phyloP scores from a whole-genome alignment of 2,797 vertebrate species.

The Jordanella pulchra region DNA sequence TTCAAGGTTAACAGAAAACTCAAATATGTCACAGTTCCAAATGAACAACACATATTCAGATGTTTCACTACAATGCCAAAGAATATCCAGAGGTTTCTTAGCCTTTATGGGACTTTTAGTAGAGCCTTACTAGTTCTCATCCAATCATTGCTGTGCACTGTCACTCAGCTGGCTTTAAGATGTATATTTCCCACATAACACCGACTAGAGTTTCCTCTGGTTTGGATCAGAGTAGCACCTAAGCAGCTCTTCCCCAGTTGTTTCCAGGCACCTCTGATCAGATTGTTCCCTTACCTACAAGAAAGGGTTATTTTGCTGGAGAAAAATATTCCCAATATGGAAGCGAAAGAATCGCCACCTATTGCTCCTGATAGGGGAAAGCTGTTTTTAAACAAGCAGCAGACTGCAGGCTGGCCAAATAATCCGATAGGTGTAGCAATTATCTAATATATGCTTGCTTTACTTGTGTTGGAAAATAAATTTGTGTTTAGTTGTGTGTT shows the following conservation, averaged over 20 bases:
- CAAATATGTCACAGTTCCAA: background rate
- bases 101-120: background rate
- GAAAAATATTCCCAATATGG: background rate
- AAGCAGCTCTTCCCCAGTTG: background rate
- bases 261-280: background rate
- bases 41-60: background rate
- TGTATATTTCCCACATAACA: background rate
- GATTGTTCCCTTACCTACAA: background rate
- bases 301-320: background rate
- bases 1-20: background rate
- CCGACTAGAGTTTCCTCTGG: background rate
- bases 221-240: background rate
- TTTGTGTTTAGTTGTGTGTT: too few relatives aligned
- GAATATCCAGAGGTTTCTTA: background rate
- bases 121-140: background rate
- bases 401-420: background rate
- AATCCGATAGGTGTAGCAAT: background rate
- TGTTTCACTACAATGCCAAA: background rate
- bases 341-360: background rate
- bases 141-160: background rate
- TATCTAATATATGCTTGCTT: background rate
- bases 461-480: background rate
- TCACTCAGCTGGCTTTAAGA: background rate
- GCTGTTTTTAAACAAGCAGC: background rate
- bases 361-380: background rate